phyloP scores from a whole-genome alignment of 2,888 invertebrate genomes.

The Eupithecia inturbata region DNA sequence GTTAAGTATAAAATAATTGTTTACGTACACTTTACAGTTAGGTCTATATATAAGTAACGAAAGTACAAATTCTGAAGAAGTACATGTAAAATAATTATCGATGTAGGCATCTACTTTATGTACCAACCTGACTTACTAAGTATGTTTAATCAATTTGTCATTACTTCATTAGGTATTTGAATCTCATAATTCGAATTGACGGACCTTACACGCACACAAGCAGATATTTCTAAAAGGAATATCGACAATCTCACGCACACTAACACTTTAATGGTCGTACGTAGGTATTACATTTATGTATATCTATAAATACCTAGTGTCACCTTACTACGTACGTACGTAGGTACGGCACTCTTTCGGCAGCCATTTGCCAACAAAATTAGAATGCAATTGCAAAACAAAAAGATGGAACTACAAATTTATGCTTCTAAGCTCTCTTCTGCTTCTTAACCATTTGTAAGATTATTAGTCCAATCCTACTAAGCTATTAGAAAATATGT shows the following conservation, averaged over 20 bases:
- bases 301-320: constrained; percentile 56
- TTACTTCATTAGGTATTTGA: too few relatives aligned
- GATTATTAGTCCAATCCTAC: not conserved
- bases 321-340: constrained; percentile 64
- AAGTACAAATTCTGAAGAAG: too few relatives aligned
- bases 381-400: constrained; percentile 76
- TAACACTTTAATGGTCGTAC: not conserved
- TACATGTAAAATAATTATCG: too few relatives aligned
- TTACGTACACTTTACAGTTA: too few relatives aligned
- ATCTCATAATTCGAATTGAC: not conserved
- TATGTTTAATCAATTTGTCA: not conserved
- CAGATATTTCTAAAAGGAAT: not conserved
- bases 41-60: too few relatives aligned
- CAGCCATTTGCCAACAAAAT: constrained; percentile 84
- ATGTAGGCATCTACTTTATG: too few relatives aligned
- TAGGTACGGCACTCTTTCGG: constrained; percentile 59
- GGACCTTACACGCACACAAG: constrained; percentile 15
- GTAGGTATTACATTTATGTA: constrained; percentile 43
- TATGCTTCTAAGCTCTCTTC: not conserved
- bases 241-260: not conserved
- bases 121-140: not conserved
- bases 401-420: constrained; percentile 57
- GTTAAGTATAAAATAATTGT: too few relatives aligned
- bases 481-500: not conserved
- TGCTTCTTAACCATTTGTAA: not conserved